Conservation (phyloP, 1,140 invertebrate genomes). For the Drosophila parabipectinata region DNA sequence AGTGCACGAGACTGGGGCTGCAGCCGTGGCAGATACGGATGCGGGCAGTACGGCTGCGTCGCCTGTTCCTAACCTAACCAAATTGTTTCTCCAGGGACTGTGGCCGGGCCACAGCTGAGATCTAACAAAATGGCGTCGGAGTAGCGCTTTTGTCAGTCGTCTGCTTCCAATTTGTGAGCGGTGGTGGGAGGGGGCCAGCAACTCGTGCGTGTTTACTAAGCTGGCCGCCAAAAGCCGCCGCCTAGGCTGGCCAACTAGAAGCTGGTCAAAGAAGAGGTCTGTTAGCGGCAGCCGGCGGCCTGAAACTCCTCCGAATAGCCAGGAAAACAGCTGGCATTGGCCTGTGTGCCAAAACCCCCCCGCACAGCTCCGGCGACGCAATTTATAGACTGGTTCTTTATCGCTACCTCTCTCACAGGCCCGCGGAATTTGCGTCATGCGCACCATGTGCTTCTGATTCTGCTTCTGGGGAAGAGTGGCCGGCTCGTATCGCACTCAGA, state of each 20-base stretch:
- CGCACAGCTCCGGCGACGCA: conserved; percentile 11
- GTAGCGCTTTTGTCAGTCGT: conserved; percentile 12
- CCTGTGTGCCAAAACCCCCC: not conserved
- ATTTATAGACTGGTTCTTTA: conserved; percentile 55
- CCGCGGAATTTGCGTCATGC: conserved; percentile 64
- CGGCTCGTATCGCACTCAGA: not conserved
- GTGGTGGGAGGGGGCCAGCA: conserved; percentile 28
- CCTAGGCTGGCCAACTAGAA: not conserved
- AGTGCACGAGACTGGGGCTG: not conserved
- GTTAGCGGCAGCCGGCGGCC: not conserved
- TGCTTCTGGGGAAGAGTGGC: conserved; percentile 2
- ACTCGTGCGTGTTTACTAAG: conserved; percentile 68
- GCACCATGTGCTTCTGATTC: conserved; percentile 79
- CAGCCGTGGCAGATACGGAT: conserved; percentile 6
- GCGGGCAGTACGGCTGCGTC: conserved; percentile 23
- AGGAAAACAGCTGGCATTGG: conserved; percentile 5
- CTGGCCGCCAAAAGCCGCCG: not conserved
- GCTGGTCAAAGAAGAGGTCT: not conserved
- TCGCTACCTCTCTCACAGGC: conserved; percentile 25
- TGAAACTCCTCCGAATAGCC: conserved; percentile 3
- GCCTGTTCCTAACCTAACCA: conserved; percentile 37
- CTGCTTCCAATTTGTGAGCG: conserved; percentile 19
- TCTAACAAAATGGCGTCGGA: conserved; percentile 50
- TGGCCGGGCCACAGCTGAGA: conserved; percentile 1
- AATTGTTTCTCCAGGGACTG: conserved; percentile 30